Conservation (phyloP, 2,113 vertebrate species). For the Murina feae region DNA sequence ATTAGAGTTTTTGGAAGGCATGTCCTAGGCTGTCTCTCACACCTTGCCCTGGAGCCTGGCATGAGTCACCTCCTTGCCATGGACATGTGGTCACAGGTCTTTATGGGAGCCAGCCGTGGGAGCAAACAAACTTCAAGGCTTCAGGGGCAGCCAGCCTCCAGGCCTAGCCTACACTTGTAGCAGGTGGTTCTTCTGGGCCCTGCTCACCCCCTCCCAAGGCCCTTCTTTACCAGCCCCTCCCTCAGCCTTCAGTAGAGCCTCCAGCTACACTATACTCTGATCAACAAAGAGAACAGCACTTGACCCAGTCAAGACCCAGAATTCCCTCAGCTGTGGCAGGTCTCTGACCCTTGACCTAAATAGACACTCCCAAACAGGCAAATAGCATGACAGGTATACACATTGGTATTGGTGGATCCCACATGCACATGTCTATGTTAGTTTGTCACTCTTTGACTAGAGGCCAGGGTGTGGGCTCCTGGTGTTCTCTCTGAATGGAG, state of each 20-base stretch:
- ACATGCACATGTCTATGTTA: background rate
- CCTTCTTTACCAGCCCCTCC: background rate
- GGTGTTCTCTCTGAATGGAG: background rate
- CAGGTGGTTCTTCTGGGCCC: background rate
- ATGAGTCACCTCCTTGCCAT: conserved; percentile 65
- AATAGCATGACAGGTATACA: background rate
- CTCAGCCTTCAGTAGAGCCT: background rate
- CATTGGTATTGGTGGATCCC: background rate
- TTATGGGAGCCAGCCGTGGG: conserved; percentile 35
- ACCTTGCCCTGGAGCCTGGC: conserved; percentile 61
- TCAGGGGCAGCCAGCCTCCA: conserved; percentile 9
- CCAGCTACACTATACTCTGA: background rate
- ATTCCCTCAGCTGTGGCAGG: background rate
- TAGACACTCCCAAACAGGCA: background rate
- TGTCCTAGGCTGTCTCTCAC: conserved; percentile 58
- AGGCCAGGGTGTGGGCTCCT: background rate
- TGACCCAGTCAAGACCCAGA: background rate
- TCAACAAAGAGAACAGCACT: background rate
- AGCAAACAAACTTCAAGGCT: conserved; percentile 59
- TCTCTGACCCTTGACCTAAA: background rate
- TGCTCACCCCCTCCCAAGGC: background rate
- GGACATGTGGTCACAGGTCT: conserved; percentile 59
- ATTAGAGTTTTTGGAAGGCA: conserved; percentile 58
- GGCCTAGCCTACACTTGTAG: background rate
- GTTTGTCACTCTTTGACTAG: background rate